phyloP scores from a whole-genome alignment of 2,797 vertebrate species.

The Pangasius mekongensis region DNA sequence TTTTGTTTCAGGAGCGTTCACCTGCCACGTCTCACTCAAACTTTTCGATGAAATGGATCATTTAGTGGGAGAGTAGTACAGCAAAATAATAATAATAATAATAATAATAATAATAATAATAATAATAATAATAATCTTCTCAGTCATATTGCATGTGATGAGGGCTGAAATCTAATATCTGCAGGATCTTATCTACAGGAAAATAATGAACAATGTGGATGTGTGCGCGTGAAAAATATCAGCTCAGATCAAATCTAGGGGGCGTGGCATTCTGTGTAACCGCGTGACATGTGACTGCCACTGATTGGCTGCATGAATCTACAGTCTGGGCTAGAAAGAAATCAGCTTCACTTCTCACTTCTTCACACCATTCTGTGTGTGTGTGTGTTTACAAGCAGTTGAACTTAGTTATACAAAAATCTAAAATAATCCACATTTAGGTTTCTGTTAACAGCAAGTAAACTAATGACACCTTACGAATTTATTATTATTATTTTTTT shows the following conservation, averaged over 20 bases:
- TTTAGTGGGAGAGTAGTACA: constrained; percentile 15
- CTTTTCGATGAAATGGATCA: constrained; percentile 47
- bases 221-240: not conserved
- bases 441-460: not conserved
- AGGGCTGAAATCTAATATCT: too few relatives aligned
- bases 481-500: not conserved
- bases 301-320: not conserved
- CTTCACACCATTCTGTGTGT: not conserved
- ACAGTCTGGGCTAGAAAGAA: not conserved
- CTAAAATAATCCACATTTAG: not conserved
- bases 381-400: too few relatives aligned
- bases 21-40: constrained; percentile 29
- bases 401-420: not conserved
- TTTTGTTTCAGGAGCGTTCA: not conserved
- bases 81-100: too few relatives aligned
- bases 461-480: not conserved
- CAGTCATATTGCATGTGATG: too few relatives aligned
- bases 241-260: not conserved
- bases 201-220: not conserved
- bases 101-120: not conserved
- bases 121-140: too few relatives aligned
- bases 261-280: not conserved
- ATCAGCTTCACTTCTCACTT: not conserved
- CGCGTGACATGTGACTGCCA: not conserved
- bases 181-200: too few relatives aligned